These are phyloP conservation scores for Numida meleagris DNA, from an alignment of 2,113 vertebrate species.

Conservation along the genomic window DNA sequence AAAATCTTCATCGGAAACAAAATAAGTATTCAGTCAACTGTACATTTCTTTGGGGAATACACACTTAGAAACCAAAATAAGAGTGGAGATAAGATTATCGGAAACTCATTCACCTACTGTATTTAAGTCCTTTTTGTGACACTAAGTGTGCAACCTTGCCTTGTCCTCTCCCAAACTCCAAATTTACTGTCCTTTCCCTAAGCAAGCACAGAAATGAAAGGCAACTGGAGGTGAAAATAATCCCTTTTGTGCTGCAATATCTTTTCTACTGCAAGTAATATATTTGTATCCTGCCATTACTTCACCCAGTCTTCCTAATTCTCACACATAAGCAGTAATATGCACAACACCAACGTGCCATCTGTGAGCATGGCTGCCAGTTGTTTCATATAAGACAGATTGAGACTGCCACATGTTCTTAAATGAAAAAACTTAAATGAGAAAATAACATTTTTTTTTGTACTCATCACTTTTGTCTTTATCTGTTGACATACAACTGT, in stretches of 20 bases:
- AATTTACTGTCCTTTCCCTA: neutral
- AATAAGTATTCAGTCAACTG: fast-evolving
- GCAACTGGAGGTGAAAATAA: neutral
- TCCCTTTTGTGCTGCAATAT: neutral
- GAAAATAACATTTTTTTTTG: constrained; percentile 31
- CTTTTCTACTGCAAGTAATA: neutral
- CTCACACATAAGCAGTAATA: neutral
- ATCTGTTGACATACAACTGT: neutral
- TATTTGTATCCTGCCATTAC: neutral
- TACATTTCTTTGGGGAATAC: neutral
- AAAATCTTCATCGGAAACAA: neutral
- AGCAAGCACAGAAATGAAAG: neutral
- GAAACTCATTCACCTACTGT: neutral
- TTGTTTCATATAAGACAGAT: constrained; percentile 1
- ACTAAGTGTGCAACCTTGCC: neutral
- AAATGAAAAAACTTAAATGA: neutral
- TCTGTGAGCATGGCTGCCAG: neutral
- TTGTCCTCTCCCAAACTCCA: neutral
- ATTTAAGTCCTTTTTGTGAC: neutral
- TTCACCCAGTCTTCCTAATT: neutral
- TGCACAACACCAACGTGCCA: neutral
- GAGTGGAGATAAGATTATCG: neutral
- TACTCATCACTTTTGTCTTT: neutral
- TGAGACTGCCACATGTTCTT: neutral
- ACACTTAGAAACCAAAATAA: neutral